These are phyloP conservation scores for Solenopsis invicta DNA, from an alignment of 1,140 invertebrate species.

Conservation along the genomic window DNA sequence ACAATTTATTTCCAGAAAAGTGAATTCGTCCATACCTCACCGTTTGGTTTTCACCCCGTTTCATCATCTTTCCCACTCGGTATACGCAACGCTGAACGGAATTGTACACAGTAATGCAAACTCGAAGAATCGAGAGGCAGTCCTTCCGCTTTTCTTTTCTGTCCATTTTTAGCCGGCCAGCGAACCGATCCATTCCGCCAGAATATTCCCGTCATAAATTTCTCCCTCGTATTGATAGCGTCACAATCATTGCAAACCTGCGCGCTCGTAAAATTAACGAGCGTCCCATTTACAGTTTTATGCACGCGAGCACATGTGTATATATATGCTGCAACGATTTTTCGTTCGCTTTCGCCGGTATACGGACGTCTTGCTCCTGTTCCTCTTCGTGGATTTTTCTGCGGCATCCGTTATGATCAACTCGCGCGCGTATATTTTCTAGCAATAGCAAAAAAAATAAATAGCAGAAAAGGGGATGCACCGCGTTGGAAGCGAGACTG, in stretches of 20 bases:
- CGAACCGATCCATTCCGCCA: background rate
- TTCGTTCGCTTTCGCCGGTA: background rate
- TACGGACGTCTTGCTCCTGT: background rate
- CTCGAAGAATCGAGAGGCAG: background rate
- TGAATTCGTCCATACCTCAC: background rate
- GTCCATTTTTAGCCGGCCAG: background rate
- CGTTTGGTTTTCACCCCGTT: background rate
- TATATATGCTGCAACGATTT: background rate
- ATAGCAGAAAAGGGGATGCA: background rate
- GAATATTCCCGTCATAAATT: conserved; percentile 33
- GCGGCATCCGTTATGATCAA: background rate
- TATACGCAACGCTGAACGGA: background rate
- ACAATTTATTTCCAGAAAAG: conserved; percentile 1
- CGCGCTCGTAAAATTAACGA: conserved; percentile 53
- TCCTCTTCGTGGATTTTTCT: background rate
- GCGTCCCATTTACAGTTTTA: conserved; percentile 26
- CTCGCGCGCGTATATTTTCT: conserved; percentile 7
- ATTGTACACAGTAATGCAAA: background rate
- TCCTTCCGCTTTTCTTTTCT: background rate
- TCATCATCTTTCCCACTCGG: background rate
- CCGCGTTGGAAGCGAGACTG: background rate
- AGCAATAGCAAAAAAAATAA: background rate
- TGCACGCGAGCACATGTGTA: background rate
- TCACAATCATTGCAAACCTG: conserved; percentile 16
- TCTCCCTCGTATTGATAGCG: conserved; percentile 41